phyloP scores from a whole-genome alignment of 2,113 vertebrate species.

The Thalassarche chlororhynchos region DNA sequence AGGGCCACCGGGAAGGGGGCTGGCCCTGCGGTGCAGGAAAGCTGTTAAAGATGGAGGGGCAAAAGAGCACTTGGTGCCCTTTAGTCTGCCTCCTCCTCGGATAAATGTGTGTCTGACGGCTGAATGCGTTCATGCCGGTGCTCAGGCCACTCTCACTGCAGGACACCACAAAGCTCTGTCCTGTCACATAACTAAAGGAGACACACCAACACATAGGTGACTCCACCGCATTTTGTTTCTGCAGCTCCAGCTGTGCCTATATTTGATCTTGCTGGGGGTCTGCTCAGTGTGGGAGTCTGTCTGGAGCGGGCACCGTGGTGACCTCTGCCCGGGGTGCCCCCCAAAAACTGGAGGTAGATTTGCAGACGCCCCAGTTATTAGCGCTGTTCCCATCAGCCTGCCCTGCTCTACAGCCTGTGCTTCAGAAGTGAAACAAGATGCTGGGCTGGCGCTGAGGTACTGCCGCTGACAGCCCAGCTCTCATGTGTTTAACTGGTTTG shows the following conservation, averaged over 20 bases:
- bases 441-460: not conserved
- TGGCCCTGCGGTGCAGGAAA: too few species aligned
- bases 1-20: not conserved
- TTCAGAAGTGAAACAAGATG: not conserved
- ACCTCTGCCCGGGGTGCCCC: not conserved
- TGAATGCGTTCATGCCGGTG: not conserved
- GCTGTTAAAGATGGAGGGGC: not conserved
- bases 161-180: not conserved
- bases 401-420: not conserved
- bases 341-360: not conserved
- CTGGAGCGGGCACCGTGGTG: accelerated
- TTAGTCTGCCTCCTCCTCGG: not conserved
- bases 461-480: not conserved
- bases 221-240: not conserved
- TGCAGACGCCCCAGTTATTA: not conserved
- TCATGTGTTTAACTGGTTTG: not conserved
- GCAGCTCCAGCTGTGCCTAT: not conserved
- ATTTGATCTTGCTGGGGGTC: not conserved
- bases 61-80: not conserved
- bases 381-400: not conserved
- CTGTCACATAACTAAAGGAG: not conserved
- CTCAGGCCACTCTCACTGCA: not conserved
- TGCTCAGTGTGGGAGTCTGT: not conserved
- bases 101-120: not conserved
- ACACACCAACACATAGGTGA: not conserved